A percentile compares a stretch with the other conserved stretches of the same genome.
Conservation (phyloP, 2,888 invertebrate species). For the Drosophila emarginata region DNA sequence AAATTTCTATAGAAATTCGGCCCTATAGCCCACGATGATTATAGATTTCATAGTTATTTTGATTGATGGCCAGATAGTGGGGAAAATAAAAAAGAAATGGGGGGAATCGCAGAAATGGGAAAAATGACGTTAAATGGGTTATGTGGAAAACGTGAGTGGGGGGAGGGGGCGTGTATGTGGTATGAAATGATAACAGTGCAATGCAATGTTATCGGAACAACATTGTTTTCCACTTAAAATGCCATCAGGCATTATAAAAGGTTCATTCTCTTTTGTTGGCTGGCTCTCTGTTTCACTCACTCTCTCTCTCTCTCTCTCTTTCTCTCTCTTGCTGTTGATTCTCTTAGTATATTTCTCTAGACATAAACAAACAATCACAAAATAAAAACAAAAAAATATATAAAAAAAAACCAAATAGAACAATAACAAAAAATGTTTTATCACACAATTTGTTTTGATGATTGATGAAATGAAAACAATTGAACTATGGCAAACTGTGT, state of each 20-base stretch:
- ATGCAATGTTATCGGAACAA: slow-evolving; percentile 42
- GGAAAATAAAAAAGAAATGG: background rate
- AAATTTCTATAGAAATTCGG: slow-evolving; percentile 3
- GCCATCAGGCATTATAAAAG: slow-evolving; percentile 31
- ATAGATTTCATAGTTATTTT: slow-evolving; percentile 20
- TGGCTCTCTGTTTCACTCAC: background rate
- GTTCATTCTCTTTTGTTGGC: background rate
- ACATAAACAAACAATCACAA: slow-evolving; percentile 1
- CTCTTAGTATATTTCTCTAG: background rate
- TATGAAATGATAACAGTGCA: slow-evolving; percentile 28
- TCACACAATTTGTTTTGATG: slow-evolving; percentile 6
- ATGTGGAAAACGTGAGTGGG: background rate
- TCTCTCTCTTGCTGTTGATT: background rate
- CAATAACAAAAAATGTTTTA: slow-evolving; percentile 1
- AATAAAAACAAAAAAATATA: background rate
- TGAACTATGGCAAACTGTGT: slow-evolving; percentile 31
- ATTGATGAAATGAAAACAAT: slow-evolving; percentile 30
- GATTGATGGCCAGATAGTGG: slow-evolving; percentile 28
- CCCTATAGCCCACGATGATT: slow-evolving; percentile 20
- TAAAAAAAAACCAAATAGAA: background rate
- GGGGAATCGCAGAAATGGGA: background rate
- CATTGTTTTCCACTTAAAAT: slow-evolving; percentile 66
- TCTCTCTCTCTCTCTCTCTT: background rate
- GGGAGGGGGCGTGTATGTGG: too few species aligned
- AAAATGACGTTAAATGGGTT: background rate